Evolutionary conservation across 2,113 vertebrate genomes (phyloP), one percentile per base, ranked within the genome.

Genomic region (Cairina moschata): DNA sequence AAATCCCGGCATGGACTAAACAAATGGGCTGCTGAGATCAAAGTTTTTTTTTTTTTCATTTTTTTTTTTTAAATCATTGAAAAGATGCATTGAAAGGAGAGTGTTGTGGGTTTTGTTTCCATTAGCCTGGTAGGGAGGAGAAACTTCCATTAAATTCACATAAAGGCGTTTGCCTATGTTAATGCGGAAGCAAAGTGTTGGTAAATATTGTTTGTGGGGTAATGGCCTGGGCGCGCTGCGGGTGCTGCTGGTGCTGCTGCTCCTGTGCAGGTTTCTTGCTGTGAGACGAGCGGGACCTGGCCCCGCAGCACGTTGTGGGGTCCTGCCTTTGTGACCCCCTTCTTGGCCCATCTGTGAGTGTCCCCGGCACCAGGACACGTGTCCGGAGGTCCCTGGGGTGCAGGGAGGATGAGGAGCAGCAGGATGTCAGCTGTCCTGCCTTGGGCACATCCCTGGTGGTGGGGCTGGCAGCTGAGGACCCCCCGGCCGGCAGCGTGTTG

Each of bases 1-100:
- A 95, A 95, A 92, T 86, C 96, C 91, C 58, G 22, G 94, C 91
- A 80, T 63, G 29, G 93, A 65, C 83, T 62, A 78, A 91, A 67
- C 86, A 95, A 97, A 92, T 17, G 32, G 93, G 63, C 73, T 86
- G 91, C 79, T 77, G 88, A 93, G 90, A 94, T 93, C 32, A 91
- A 92, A 96, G 80, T 26, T 12, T 83, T 77, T 92, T 36, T 88
- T 38, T 40, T 46, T 59, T 65, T 11, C 17, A 29, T 28, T 7
- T 29, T 12, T 42, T 58, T 38, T 36, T 13, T 5, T 38, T 3
- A 62, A 91, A 62, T 68, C 17, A 2, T 46, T 74, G 79, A 38
- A 52, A 83, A 67, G 91, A 62, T 71, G 58, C 63, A 16, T 15
- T 20, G 71, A 85, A 65, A 62, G 69, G 60, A 54, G 23, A 17